Percentiles rank a stretch among this genome's conserved stretches.
Evolutionary conservation across 1,140 invertebrate genomes (phyloP).

Genomic region (Macrocentrus cingulum): DNA sequence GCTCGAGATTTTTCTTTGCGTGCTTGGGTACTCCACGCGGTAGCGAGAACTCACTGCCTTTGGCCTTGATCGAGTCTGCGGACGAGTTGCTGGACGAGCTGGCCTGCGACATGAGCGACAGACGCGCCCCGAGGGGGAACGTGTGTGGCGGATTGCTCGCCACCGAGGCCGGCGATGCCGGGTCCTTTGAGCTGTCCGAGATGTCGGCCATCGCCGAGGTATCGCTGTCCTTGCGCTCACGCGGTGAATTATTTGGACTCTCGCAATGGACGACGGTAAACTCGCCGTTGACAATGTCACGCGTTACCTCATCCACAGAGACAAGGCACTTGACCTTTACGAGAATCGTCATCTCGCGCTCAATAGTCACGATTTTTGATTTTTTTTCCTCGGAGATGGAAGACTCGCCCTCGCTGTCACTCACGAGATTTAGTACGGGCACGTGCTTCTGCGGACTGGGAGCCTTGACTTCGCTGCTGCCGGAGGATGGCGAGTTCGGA

Average conservation of each 20-base stretch:
- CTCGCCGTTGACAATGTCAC: slow-evolving; percentile 45
- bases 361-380: slow-evolving; percentile 33
- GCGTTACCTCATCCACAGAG: slow-evolving; percentile 45
- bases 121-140: slow-evolving; percentile 35
- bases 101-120: slow-evolving; percentile 44
- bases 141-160: slow-evolving; percentile 41
- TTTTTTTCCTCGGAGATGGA: slow-evolving; percentile 32
- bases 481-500: no score
- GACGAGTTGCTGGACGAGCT: slow-evolving; percentile 50
- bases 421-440: slow-evolving; percentile 34
- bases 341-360: slow-evolving; percentile 43
- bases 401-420: slow-evolving; percentile 39
- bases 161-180: slow-evolving; percentile 47
- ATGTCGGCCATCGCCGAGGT: slow-evolving; percentile 47
- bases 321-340: slow-evolving; percentile 46
- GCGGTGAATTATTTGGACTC: not conserved
- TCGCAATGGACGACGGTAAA: slow-evolving; percentile 42
- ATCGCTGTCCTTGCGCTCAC: slow-evolving; percentile 37
- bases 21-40: slow-evolving; percentile 42
- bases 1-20: slow-evolving; percentile 29
- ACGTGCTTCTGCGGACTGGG: no score
- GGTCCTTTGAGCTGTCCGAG: slow-evolving; percentile 53
- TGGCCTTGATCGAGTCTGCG: slow-evolving; percentile 40
- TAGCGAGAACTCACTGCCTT: slow-evolving; percentile 38
- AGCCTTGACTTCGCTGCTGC: no score